Base-by-base conservation (phyloP, 2,113 vertebrate genomes). In the Cyprinodon brontotheroides region DNA sequence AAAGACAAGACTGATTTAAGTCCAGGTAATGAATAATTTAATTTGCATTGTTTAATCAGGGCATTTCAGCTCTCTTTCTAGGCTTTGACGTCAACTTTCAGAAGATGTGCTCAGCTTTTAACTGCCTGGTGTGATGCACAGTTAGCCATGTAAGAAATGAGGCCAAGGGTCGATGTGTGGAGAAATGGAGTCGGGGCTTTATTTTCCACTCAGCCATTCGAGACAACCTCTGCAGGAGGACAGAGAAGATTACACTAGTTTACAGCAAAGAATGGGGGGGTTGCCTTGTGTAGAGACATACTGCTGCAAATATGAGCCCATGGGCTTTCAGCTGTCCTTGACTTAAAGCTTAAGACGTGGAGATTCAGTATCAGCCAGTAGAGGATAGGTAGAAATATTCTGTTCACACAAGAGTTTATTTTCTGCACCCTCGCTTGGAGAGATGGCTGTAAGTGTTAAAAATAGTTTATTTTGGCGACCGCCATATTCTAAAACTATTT, bases 141-240 rank as follows among this genome's bases (percentile, higher is more conserved):
- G 50, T 20, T 20, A 57, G 50, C 17, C 50, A 57, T 57, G 50
- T 57, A 57, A n/a, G 20, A n/a, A 20, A 57, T 57, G 50, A n/a
- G 7, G 17, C 50, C 50, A 57, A n/a, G 20, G 17, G 50, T 57
- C 20, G 20, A 57, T n/a, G 50, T 43, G 6, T 53, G 70, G 67
- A 82, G 68, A 70, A 85, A 90, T 75, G 80, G 79, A 88, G 72
- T 87, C 69, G 57, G 43, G 48, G 79, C 80, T 81, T 75, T 72
- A 62, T 79, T 86, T 86, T 87, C 79, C 79, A 81, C 86, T 72
- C 69, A 80, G 73, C 43, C 7, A 65, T 88, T 84, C 76, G 70
- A 13, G 57, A 77, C 65, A 41, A 72, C 72, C 73, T 41, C 37
- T 1, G 0, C 47, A 63, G 38, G 37, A 20, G 41, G 76, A 70